These are phyloP conservation scores for silkworm (Bombyx mori) DNA, from an alignment of 1,140 invertebrate species.

Conservation along the genomic window ASM3026992v2 NC_085118.1:11398501-11399000, in stretches of 20 bases:
- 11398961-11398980: conserved; percentile 41
- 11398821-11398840: conserved; percentile 45
- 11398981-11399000: no score
- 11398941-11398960: conserved; percentile 60
- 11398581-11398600: no score
- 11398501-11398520: no score
- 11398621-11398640: no score
- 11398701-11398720: no score
- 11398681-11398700: no score
- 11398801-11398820: conserved; percentile 35
- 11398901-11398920: conserved; percentile 40
- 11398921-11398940: conserved; percentile 59
- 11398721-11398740: conserved; percentile 13
- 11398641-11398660: no score
- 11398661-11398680: no score
- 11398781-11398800: conserved; percentile 46
- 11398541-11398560: no score
- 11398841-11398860: conserved; percentile 18
- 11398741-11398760: conserved; percentile 31
- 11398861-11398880: conserved; percentile 22
- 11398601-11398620: no score
- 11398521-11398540: no score
- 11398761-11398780: conserved; percentile 59
- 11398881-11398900: conserved; percentile 31
- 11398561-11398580: no score